Percentiles rank a stretch among this genome's conserved stretches.
Conservation (phyloP, 2,113 vertebrate genomes). For the Pluvialis apricaria region DNA sequence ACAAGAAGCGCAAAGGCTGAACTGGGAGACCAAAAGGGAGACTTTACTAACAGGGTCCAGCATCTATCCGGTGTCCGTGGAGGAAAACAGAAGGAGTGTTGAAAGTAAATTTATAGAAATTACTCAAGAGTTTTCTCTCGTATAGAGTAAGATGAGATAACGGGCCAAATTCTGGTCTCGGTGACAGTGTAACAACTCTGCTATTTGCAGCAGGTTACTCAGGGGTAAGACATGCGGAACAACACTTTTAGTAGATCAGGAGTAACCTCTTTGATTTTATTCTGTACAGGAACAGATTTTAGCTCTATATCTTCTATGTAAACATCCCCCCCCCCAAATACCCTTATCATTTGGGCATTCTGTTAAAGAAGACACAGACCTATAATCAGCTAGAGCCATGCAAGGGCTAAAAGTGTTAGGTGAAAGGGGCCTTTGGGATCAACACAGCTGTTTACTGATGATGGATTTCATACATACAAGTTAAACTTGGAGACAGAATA, state of each 20-base stretch:
- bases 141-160: neutral
- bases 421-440: constrained; percentile 47
- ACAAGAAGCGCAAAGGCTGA: neutral
- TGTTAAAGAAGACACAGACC: constrained; percentile 43
- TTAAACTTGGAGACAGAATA: constrained; percentile 43
- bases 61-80: neutral
- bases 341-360: constrained; percentile 15
- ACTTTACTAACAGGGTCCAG: neutral
- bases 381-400: constrained; percentile 56
- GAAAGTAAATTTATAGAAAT: neutral
- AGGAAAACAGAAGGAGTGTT: neutral
- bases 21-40: neutral
- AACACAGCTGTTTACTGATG: constrained; percentile 40
- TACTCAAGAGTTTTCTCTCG: neutral
- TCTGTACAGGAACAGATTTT: constrained; percentile 52
- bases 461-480: constrained; percentile 41
- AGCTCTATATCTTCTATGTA: constrained; percentile 46
- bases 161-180: neutral
- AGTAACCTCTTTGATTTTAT: constrained; percentile 46
- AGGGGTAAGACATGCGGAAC: neutral
- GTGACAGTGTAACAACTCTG: neutral
- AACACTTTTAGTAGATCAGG: neutral
- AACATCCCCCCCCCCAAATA: neutral
- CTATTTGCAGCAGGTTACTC: constrained; percentile 16
- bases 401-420: constrained; percentile 41